Base-by-base conservation (phyloP, 2,797 vertebrate species). In the Moxostoma hubbsi region DNA sequence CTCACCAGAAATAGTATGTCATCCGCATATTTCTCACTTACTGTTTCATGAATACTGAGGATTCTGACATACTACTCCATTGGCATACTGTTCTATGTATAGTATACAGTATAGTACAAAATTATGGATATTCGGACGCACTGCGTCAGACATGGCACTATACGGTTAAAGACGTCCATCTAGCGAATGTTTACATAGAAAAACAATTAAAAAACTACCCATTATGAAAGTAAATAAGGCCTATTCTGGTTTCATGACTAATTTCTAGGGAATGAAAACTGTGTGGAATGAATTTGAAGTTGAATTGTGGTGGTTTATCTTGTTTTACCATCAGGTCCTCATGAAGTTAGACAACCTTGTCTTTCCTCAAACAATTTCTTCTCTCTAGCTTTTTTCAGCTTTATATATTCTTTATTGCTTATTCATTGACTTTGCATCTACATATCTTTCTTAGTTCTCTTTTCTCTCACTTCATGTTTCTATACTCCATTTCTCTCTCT, bases 401-500 rank as follows among this genome's bases (percentile, higher is more conserved):
- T 13, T 15, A 54, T n/a, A 63, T 13, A 6, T 54, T 55, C 53
- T 13, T 63, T 69, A 64, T 0, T 10, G 47, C 47, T 47, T 53
- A 54, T 57, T 73, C 46, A 7, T 68, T 36, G 16, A 15, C 53
- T 51, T 11, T 15, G 24, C 16, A 16, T 54, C 57, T 11, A 64
- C 16, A 7, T 50, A 16, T 15, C 7, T 65, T 55, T 59, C 54
- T 43, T 46, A 24, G 5, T 68, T 18, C 13, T 3, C 11, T 24
- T 70, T 46, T 68, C 47, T 63, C 71, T 63, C 66, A 9, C 16
- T 69, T 9, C 54, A 8, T 59, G 43, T 54, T 64, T 18, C 18
- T 68, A 49, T 7, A 9, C 13, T 16, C 50, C 5, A 43, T 47
- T 24, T 11, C 76, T 51, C 11, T 62, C 15, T 76, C 51, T 77